Conservation (phyloP, 2,797 vertebrate genomes). For the Echeneis naucrates region DNA sequence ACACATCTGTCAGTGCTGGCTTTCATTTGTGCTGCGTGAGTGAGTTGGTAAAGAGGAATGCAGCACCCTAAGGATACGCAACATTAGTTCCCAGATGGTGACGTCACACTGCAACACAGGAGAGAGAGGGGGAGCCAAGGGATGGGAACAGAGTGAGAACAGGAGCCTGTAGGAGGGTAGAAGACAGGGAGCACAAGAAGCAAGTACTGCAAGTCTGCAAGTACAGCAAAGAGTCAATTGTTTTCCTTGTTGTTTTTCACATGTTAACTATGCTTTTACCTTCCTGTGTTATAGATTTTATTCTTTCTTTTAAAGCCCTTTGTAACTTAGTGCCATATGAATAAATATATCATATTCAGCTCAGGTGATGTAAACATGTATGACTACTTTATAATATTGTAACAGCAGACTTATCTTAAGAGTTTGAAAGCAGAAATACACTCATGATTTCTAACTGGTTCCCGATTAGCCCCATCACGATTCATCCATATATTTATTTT, state of each 20-base stretch:
- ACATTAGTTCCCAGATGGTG: constrained; percentile 75
- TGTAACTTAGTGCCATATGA: too few species aligned
- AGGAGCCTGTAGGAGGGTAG: constrained; percentile 42
- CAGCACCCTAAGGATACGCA: constrained; percentile 64
- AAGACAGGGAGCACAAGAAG: constrained; percentile 3
- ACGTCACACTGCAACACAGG: constrained; percentile 72
- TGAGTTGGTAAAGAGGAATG: constrained; percentile 53
- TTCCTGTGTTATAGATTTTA: too few species aligned
- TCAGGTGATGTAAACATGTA: background rate
- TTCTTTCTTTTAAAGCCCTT: too few species aligned
- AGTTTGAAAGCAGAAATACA: constrained; percentile 13
- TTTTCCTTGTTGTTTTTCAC: too few species aligned
- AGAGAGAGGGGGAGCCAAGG: constrained; percentile 7
- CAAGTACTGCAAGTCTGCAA: constrained; percentile 6
- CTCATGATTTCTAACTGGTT: constrained; percentile 29
- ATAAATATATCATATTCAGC: background rate
- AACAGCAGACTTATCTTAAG: background rate
- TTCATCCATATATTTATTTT: constrained; percentile 60
- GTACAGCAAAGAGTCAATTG: constrained; percentile 5
- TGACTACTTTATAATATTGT: constrained; percentile 22
- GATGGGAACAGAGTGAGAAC: constrained; percentile 40
- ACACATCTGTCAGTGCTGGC: constrained; percentile 26
- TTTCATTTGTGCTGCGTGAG: constrained; percentile 48
- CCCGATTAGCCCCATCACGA: constrained; percentile 39
- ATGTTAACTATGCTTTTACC: too few species aligned